Percentiles rank a stretch among this genome's conserved stretches.
Evolutionary conservation across 2,888 invertebrate species (phyloP).

Genomic region (Lepeophtheirus nordmannii): DNA sequence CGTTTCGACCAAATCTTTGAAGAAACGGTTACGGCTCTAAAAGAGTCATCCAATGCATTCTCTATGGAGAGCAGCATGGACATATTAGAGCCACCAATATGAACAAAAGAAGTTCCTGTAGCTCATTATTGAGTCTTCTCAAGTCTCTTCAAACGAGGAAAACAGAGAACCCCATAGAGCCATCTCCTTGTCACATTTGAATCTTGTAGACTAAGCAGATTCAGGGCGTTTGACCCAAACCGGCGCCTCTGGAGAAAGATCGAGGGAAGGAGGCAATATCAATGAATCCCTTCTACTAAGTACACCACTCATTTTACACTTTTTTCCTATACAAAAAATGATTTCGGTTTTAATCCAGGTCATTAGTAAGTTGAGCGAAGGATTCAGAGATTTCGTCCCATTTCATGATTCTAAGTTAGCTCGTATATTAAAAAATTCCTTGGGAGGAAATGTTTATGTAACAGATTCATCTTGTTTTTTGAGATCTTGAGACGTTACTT

Average conservation of each 20-base stretch:
- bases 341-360: slow-evolving; percentile 60
- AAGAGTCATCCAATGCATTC: slow-evolving; percentile 9
- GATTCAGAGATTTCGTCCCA: slow-evolving; percentile 33
- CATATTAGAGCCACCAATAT: slow-evolving; percentile 64
- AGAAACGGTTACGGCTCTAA: background rate
- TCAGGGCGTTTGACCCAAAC: slow-evolving; percentile 68
- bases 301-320: too few species aligned
- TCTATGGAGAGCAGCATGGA: slow-evolving; percentile 35
- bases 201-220: slow-evolving; percentile 79
- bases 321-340: too few species aligned
- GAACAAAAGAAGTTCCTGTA: slow-evolving; percentile 74
- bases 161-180: slow-evolving; percentile 35
- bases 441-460: slow-evolving; percentile 82
- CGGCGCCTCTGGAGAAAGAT: slow-evolving; percentile 46
- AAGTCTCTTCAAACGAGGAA: slow-evolving; percentile 37
- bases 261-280: slow-evolving; percentile 12
- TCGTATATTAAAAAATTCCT: slow-evolving; percentile 60
- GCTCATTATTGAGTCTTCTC: slow-evolving; percentile 33
- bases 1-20: slow-evolving; percentile 9
- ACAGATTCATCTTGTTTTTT: too few species aligned
- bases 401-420: slow-evolving; percentile 75
- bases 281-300: slow-evolving; percentile 34
- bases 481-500: too few species aligned
- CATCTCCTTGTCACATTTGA: slow-evolving; percentile 60
- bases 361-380: slow-evolving; percentile 61